Conservation (phyloP, 1,140 invertebrate genomes). For the Bilobella aurantiaca region DNA sequence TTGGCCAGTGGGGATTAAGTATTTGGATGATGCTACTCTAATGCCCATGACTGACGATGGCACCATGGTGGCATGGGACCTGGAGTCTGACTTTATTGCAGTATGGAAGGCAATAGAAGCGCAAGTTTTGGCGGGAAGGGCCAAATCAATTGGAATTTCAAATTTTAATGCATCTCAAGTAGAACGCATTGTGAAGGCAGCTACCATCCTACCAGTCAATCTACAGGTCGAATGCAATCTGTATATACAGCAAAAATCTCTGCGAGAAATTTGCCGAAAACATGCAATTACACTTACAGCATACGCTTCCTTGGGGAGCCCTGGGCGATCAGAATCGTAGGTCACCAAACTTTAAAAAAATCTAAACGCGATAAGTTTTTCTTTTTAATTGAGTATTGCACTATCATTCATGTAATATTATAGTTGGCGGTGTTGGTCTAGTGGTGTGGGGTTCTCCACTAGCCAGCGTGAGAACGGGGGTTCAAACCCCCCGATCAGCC, state of each 20-base stretch:
- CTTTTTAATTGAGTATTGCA: background rate
- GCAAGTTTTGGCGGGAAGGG: conserved; percentile 57
- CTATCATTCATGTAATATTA: too few relatives aligned
- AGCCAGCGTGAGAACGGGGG: too few relatives aligned
- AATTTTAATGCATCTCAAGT: conserved; percentile 51
- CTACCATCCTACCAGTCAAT: conserved; percentile 39
- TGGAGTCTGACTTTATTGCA: conserved; percentile 67
- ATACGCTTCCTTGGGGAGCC: conserved; percentile 43
- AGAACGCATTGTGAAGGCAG: conserved; percentile 40
- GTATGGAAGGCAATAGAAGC: conserved; percentile 84
- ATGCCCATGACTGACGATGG: too few relatives aligned
- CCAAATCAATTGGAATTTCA: conserved; percentile 48
- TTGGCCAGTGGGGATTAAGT: too few relatives aligned
- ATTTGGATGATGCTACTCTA: too few relatives aligned
- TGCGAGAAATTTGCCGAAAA: conserved; percentile 40
- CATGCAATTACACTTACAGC: conserved; percentile 42
- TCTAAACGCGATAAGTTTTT: background rate
- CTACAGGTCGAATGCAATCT: conserved; percentile 41
- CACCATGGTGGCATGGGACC: too few relatives aligned
- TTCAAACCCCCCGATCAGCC: too few relatives aligned
- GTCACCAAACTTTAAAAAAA: too few relatives aligned
- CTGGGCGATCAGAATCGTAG: conserved; percentile 19
- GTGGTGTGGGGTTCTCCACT: too few relatives aligned
- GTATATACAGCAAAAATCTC: conserved; percentile 43
- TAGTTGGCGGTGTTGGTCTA: too few relatives aligned